Evolutionary conservation across 2,113 vertebrate genomes (phyloP).

Genomic region (Ranitomeya imitator): DNA sequence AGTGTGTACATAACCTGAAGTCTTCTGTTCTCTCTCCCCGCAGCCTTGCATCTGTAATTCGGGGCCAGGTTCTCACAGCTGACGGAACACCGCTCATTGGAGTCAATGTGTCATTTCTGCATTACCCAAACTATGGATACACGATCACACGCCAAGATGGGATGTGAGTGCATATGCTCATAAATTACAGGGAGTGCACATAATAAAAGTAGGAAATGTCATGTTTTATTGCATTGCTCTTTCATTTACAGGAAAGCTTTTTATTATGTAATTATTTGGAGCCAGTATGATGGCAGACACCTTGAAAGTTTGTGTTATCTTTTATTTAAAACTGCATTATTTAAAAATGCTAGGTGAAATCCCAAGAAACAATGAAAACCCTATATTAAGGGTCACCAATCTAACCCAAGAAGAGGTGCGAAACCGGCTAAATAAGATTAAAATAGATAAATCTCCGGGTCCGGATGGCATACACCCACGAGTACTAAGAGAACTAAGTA

Average conservation of each 20-base stretch:
- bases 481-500: no score
- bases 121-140: slow-evolving; percentile 90
- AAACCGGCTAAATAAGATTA: no score
- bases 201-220: slow-evolving; percentile 44
- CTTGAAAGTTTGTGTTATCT: slow-evolving; percentile 1
- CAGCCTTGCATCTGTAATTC: slow-evolving; percentile 93
- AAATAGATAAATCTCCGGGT: no score
- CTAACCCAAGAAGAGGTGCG: no score
- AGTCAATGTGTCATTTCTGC: slow-evolving; percentile 96
- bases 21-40: slow-evolving; percentile 67
- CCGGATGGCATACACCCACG: no score
- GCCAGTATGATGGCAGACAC: slow-evolving; percentile 10
- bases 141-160: slow-evolving; percentile 95
- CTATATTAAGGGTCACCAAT: no score
- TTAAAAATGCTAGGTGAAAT: no score
- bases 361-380: no score
- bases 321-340: not conserved
- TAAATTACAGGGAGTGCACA: slow-evolving; percentile 47
- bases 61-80: slow-evolving; percentile 94
- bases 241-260: slow-evolving; percentile 45
- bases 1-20: slow-evolving; percentile 50
- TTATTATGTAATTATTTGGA: slow-evolving; percentile 36
- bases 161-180: slow-evolving; percentile 81
- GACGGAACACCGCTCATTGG: slow-evolving; percentile 97
- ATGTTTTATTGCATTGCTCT: slow-evolving; percentile 39